Evolutionary conservation across 1,140 invertebrate genomes (phyloP).

Genomic region (Bombus fervidus): DNA sequence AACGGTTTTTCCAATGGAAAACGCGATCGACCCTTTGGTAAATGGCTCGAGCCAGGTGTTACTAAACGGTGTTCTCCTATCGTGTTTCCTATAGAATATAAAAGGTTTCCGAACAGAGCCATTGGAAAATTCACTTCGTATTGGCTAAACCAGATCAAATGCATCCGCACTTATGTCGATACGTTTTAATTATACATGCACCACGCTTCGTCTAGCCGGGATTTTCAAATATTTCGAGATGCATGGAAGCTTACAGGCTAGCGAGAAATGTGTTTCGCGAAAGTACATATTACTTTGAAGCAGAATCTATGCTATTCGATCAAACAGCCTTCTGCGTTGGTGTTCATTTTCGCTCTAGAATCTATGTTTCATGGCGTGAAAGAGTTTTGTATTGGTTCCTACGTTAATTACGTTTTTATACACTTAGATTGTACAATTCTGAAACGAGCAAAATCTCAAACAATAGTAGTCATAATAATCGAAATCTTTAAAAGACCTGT

Average conservation of each 20-base stretch:
- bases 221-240: conserved; percentile 1
- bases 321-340: background rate
- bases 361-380: background rate
- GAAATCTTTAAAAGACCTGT: too few species aligned
- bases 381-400: too few species aligned
- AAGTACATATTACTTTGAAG: background rate
- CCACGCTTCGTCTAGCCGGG: background rate
- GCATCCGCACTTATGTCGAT: background rate
- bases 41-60: conserved; percentile 11
- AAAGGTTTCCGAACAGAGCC: background rate
- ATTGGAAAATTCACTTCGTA: background rate
- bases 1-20: conserved; percentile 30
- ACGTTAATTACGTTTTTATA: too few species aligned
- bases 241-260: background rate
- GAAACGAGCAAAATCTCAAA: too few species aligned
- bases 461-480: too few species aligned
- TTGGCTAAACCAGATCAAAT: conserved; percentile 30
- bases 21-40: conserved; percentile 2
- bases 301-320: background rate
- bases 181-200: conserved; percentile 2
- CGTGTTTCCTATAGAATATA: conserved; percentile 2
- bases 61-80: background rate
- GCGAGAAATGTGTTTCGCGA: background rate
- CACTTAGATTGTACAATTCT: too few species aligned
- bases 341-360: background rate